Base-by-base conservation (phyloP, 2,888 invertebrate genomes). In the Dolomedes plantarius region DNA sequence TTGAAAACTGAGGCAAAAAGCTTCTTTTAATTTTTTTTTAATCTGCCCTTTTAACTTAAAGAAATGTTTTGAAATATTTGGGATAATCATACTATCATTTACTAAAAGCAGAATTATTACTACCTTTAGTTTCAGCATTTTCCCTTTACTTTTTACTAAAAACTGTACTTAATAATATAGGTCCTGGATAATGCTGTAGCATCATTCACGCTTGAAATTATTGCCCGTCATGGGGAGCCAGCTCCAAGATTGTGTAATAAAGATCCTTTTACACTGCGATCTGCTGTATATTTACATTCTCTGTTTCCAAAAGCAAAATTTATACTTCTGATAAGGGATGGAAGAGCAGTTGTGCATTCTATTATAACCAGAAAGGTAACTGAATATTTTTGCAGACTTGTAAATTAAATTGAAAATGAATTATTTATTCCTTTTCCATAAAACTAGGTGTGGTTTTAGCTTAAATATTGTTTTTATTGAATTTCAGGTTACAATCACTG, bases 221-320 rank as follows among this genome's bases (percentile, higher is more conserved):
- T 98, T 90, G 97, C 97, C 86, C 95, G 96, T 89, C 98, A 99
- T 92, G 99, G 99, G 64, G 97, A 97, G 90, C 95, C 97, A 32
- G 98, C 99, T 76, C 95, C 96, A 87, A 93, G 98, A 74, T 94
- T 99, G 88, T 99, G 99, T 93, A 99, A 99, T 93, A 99, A 99
- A 93, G 99, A 99, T 93, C 99, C 99, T 74, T 95, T 99, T 89
- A 98, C 98, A 82, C 94, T 99, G 89, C 98, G 98, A 93, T 98
- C 98, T 94, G 98, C 98, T 91, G 95, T 95, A 76, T 99, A 97
- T 92, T 95, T 99, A 90, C 94, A 96, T 88, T 96, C 97, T 91
- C 93, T 99, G 87, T 99, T 99, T 93, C 99, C 99, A 67, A 97
- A 98, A 91, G 96, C 98, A 85, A 98, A 98, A 93, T 99, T 98